A percentile compares a stretch with the other conserved stretches of the same genome.
Conservation (phyloP, 2,797 vertebrate genomes). For the Carapus acus region DNA sequence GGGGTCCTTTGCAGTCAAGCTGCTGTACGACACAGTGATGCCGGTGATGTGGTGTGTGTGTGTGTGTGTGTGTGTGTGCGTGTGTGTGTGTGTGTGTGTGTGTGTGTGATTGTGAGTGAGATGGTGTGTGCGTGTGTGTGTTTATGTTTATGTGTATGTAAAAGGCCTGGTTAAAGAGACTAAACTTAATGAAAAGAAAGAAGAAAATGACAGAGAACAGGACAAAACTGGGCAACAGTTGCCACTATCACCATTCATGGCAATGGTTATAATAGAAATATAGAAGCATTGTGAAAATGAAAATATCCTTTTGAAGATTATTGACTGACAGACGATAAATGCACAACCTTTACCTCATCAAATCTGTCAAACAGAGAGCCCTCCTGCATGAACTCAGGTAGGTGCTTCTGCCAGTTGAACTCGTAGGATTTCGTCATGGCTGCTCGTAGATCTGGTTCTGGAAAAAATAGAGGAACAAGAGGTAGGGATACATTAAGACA, state of each 20-base stretch:
- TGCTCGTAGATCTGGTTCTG: conserved; percentile 71
- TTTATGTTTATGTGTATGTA: conserved; percentile 3
- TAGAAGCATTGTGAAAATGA: no score
- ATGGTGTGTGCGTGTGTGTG: neutral
- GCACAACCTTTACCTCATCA: conserved; percentile 83
- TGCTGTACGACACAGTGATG: conserved; percentile 36
- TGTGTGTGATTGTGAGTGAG: no score
- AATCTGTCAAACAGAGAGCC: conserved; percentile 92
- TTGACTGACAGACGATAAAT: conserved; percentile 1
- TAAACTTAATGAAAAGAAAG: no score
- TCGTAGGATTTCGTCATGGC: conserved; percentile 98
- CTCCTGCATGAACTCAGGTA: conserved; percentile 92
- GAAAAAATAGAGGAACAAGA: conserved; percentile 42
- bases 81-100: conserved; percentile 9
- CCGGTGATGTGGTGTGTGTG: conserved; percentile 39
- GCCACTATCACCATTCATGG: no score
- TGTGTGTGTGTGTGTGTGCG: conserved; percentile 2
- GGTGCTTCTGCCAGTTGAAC: conserved; percentile 97
- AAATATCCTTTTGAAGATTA: conserved; percentile 33
- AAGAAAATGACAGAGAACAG: no score
- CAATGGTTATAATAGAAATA: no score
- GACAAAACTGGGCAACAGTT: no score
- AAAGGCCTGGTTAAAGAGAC: no score
- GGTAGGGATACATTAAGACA: conserved; percentile 27
- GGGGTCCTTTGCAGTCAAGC: conserved; percentile 32